Evolutionary conservation across 2,888 invertebrate species (phyloP), one percentile per base, ranked within the genome.

Genomic region (Sesia apiformis): DNA sequence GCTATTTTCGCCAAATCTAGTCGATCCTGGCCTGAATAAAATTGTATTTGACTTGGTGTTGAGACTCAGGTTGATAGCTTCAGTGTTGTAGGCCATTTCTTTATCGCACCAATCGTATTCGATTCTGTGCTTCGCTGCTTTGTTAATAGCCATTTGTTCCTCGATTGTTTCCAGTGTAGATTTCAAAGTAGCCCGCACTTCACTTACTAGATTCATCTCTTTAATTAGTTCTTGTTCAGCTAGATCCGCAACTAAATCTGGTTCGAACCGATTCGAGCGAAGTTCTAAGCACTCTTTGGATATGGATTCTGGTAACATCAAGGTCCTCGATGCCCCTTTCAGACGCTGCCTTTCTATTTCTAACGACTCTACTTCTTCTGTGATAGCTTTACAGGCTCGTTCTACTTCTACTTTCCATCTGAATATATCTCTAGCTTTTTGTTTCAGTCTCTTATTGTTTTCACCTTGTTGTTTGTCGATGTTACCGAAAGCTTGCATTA

Each of bases 51-150:
- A 94, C 67, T 91, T 91, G 52, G 95, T 93, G 58, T 92, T 93
- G 4, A 97, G 85, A 5, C 92, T 90, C 49, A 93, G 87, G 73
- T 94, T 94, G 0, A 82, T 80, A 0, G 93, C 81, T 66, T 97
- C 97, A 3, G 95, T 93, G 62, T 94, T 92, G 67, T 95, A 93
- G 0, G 96, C 92, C 72, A 95, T 93, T 56, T 92, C 91, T 84
- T 98, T 98, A 72, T 97, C 96, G 67, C 96, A 96, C 96, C 97
- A 97, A 75, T 97, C 97, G 69, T 93, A 94, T 81, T 98, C 97
- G 57, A 97, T 89, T 50, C 93, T 92, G 62, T 94, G 92, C 73
- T 97, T 97, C 0, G 94, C 94, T 8, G 95, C 93, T 69, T 95
- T 94, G 69, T 96, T 93, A 64, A 94, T 92, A 40, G 91, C 72